Conservation (phyloP, 2,113 vertebrate genomes). For the Rhombomys opimus region DNA sequence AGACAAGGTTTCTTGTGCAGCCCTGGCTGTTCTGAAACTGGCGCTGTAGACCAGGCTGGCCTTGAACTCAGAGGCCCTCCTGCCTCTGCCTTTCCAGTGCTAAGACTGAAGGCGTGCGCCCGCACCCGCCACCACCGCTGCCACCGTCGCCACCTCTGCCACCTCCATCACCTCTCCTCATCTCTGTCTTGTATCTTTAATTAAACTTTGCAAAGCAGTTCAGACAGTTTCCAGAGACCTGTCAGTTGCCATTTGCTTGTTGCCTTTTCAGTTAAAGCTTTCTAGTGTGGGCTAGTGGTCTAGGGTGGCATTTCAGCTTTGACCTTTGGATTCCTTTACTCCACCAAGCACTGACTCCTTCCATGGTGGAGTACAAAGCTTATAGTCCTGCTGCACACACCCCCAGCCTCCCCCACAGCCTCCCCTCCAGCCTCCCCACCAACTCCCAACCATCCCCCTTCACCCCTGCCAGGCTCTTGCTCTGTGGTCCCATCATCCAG, state of each 20-base stretch:
- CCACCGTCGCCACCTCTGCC: too few species aligned
- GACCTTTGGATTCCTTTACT: constrained; percentile 27
- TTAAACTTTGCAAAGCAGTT: background rate
- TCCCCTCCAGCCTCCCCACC: background rate
- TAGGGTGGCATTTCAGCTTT: background rate
- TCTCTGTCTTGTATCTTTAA: background rate
- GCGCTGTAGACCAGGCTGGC: background rate
- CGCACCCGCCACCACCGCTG: background rate
- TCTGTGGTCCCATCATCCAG: background rate
- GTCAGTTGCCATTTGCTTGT: background rate
- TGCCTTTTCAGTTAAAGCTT: background rate
- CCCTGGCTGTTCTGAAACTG: background rate
- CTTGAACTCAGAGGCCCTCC: background rate
- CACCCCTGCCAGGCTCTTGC: background rate
- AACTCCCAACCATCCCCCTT: background rate
- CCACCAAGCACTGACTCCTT: background rate
- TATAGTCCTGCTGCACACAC: background rate
- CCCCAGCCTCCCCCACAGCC: background rate
- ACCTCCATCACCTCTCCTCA: background rate
- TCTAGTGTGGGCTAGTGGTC: background rate
- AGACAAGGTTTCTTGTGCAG: background rate
- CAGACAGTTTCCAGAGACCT: background rate
- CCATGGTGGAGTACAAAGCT: background rate
- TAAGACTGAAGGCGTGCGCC: background rate
- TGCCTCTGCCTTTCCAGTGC: background rate